phyloP scores from a whole-genome alignment of 1,140 invertebrate species.

The Anastrepha ludens region DNA sequence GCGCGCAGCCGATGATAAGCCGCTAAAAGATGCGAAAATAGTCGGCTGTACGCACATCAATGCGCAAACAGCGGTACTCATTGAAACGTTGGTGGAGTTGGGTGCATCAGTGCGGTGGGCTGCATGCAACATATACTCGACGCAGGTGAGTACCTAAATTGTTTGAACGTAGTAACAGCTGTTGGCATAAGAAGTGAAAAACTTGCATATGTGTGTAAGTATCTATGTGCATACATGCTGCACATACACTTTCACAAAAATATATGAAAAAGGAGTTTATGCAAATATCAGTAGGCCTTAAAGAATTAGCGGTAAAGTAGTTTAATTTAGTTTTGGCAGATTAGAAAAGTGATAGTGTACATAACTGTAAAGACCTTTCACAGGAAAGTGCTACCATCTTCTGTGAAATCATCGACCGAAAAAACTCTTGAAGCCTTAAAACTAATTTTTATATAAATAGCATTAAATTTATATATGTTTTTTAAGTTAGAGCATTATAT shows the following conservation, averaged over 20 bases:
- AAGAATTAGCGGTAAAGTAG: too few relatives aligned
- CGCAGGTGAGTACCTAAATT: constrained; percentile 79
- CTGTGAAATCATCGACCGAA: too few relatives aligned
- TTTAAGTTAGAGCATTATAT: too few relatives aligned
- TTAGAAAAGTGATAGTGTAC: too few relatives aligned
- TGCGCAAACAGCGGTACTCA: constrained; percentile 96
- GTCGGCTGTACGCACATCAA: constrained; percentile 99
- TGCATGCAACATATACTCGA: constrained; percentile 99
- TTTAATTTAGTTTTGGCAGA: too few relatives aligned
- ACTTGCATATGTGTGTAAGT: not conserved
- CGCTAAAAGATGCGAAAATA: constrained; percentile 95
- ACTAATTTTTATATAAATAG: not conserved
- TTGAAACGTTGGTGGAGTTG: constrained; percentile 92
- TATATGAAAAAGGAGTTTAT: too few relatives aligned
- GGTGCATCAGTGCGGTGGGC: constrained; percentile 96
- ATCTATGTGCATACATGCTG: not conserved
- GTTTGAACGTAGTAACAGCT: constrained; percentile 17
- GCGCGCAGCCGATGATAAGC: constrained; percentile 93
- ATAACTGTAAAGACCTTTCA: too few relatives aligned
- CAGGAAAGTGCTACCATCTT: too few relatives aligned
- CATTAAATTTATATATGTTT: too few relatives aligned
- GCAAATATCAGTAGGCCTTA: too few relatives aligned
- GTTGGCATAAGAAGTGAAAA: not conserved
- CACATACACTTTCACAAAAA: too few relatives aligned
- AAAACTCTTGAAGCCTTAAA: too few relatives aligned